These are phyloP conservation scores for Champsocephalus esox DNA, from an alignment of 2,797 vertebrate genomes.

Conservation along the genomic window DNA sequence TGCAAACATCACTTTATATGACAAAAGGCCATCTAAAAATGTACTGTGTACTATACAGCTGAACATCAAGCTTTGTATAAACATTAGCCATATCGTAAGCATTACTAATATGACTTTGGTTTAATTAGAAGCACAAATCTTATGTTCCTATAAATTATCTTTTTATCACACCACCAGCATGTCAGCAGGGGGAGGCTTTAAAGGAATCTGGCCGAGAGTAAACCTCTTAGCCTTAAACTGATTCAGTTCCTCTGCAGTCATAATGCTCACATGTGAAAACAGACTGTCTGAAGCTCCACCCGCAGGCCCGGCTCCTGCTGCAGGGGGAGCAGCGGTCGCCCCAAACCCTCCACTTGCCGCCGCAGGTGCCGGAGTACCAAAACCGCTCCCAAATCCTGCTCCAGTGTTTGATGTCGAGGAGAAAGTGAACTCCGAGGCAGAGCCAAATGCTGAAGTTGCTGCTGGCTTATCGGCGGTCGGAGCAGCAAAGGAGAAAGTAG, in stretches of 20 bases:
- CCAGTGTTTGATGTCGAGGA: conserved; percentile 29
- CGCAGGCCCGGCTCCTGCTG: conserved; percentile 43
- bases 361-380: conserved; percentile 28
- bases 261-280: conserved; percentile 86
- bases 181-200: conserved; percentile 87
- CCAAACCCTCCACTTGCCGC: conserved; percentile 56
- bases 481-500: conserved; percentile 87
- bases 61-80: not conserved
- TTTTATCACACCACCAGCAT: conserved; percentile 79
- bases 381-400: conserved; percentile 54
- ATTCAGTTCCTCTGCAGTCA: conserved; percentile 88
- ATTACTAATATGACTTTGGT: not conserved
- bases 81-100: not conserved
- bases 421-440: conserved; percentile 73
- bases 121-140: conserved; percentile 3
- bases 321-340: conserved; percentile 2
- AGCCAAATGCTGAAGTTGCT: conserved; percentile 65
- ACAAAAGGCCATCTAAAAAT: conserved; percentile 13
- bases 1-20: conserved; percentile 14
- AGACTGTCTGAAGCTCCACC: conserved; percentile 66
- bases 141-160: conserved; percentile 12
- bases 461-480: conserved; percentile 49
- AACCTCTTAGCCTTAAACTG: conserved; percentile 91
- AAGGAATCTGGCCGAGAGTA: conserved; percentile 90
- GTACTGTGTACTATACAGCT: not conserved